Evolutionary conservation across 2,888 invertebrate genomes (phyloP), one percentile per base, ranked within the genome.

Genomic region (Heliconius charithonia): DNA sequence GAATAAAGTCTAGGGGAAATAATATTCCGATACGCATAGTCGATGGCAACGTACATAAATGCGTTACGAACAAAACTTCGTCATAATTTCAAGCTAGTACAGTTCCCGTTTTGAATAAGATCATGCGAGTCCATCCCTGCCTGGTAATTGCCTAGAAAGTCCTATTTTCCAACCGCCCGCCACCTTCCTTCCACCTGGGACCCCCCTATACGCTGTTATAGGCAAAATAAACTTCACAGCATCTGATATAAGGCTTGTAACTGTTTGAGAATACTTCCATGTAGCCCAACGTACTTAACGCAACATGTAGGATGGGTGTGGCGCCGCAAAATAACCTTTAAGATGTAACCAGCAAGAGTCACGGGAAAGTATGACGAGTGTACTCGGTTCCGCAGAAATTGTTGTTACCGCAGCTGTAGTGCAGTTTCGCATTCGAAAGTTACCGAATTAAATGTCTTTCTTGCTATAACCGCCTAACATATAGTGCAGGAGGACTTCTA

Each of bases 131-230:
- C 83, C 86, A 86, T 86, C 82, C 86, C 83, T 86, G 87, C 87
- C 86, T 90, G 90, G 92, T 93, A 93, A 93, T 93, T 93, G 92
- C 91, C 91, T 91, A 89, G 92, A 89, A 92, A 89, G 90, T 90
- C 91, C 90, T 87, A 88, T 89, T 90, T 88, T 76, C 76, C 65
- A 83, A 83, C 81, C 80, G 75, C 78, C 85, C 81, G 37, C 41
- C 69, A 41, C 69, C 69, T 66, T 85, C 69, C 41, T 66, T 85
- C 82, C 83, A 79, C 80, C 80, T 79, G 79, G 69, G 66, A 74
- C 78, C 80, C 77, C 75, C 78, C 82, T 85, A 65, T 27, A 56
- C 71, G 59, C 29, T 37, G 76, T 45, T 62, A 3, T 65, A 78
- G 37, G 75, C 59, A 74, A 76, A 80, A 69, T 25, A 65, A 71